Conservation (phyloP, 2,113 vertebrate species). For the Gyps fulvus region DNA sequence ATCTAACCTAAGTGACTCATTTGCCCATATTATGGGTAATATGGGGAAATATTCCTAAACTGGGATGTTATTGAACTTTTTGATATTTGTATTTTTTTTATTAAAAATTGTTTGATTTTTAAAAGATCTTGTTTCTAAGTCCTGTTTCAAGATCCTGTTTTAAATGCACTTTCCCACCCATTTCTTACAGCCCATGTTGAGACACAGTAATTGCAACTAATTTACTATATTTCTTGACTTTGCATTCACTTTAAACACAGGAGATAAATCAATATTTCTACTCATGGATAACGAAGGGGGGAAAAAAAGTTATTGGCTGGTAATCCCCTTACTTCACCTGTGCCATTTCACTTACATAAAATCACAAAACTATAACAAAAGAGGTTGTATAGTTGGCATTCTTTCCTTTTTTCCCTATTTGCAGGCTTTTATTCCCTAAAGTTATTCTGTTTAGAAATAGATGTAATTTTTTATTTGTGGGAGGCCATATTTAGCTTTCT, state of each 20-base stretch:
- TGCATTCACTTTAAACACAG: neutral
- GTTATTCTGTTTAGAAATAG: neutral
- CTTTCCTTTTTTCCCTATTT: neutral
- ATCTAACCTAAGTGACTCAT: neutral
- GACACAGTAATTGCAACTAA: neutral
- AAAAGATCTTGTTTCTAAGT: neutral
- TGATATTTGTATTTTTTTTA: neutral
- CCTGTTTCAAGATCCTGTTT: neutral
- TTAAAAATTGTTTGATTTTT: neutral
- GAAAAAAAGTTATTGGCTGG: neutral
- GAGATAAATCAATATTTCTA: neutral
- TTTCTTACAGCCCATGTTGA: neutral
- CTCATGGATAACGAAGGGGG: neutral
- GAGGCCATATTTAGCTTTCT: neutral
- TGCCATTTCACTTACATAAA: neutral
- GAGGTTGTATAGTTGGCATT: neutral
- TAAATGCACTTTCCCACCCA: neutral
- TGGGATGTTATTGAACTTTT: accelerated
- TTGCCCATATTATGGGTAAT: neutral
- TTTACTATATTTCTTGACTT: neutral
- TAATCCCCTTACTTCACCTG: neutral
- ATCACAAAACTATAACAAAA: neutral
- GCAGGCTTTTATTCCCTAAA: neutral
- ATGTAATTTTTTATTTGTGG: neutral
- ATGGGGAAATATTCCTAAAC: neutral